Base-by-base conservation (phyloP, 2,888 invertebrate genomes). In the Ypsolopha scabrella region DNA sequence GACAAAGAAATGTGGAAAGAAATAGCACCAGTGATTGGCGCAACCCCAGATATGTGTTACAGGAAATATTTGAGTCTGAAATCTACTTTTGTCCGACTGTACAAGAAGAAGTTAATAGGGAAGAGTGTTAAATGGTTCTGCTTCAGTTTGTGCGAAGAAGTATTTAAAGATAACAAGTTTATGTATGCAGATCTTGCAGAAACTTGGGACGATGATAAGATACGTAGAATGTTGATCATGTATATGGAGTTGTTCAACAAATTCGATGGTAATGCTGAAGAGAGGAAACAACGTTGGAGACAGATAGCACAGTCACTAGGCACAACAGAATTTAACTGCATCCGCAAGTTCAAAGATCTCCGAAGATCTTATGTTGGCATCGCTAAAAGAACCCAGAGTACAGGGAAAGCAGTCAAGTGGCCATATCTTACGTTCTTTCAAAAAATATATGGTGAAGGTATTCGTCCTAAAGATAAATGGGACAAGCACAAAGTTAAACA, bases 51-150 rank as follows among this genome's bases (percentile, higher is more conserved):
- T 10, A 77, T 82, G 54, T 86, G 86, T 59, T 69, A 62, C 47
- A 80, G 70, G 50, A 85, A 83, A 57, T 81, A 77, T 56, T 75
- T 68, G 55, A 80, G 75, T 51, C 62, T 86, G 1, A 71, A 75
- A 51, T 67, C 80, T 55, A 83, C 82, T 10, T 86, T 77, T 53
- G 68, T 82, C 47, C 69, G 83, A 53, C 56, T 83, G n/a, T 55
- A 80, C n/a, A 85, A 75, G 56, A 83, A 82, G 59, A 80, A 75
- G 60, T 67, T 66, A 57, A 54, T 70, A 39, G 85, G 83, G 0
- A 80, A 80, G 58, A 75, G 80, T 44, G 70, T 80, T 24, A 85
- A 82, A 65, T 86, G 86, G 86, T 64, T 79, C 0, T 81, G 81
- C 55, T 86, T 68, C 53, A 69, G 61, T 39, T 68, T 70, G 14